A percentile compares a stretch with the other conserved stretches of the same genome.
These are phyloP conservation scores for Trichomalopsis sarcophagae DNA, from an alignment of 1,140 invertebrate species.

Conservation along the genomic window DNA sequence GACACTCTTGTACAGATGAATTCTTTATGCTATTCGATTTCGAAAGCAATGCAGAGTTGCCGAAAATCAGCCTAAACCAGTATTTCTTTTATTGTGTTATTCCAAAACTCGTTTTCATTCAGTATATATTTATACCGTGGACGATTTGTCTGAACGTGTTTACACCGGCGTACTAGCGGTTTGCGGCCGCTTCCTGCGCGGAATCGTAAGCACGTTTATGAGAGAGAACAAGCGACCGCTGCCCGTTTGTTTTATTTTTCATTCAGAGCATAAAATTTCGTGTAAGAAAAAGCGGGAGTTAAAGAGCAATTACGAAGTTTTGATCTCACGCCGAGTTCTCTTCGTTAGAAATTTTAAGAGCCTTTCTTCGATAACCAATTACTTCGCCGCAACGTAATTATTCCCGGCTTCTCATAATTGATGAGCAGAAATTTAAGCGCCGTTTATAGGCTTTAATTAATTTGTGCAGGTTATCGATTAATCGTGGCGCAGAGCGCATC, in stretches of 20 bases:
- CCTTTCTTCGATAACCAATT: background rate
- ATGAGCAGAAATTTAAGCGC: background rate
- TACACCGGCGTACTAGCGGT: background rate
- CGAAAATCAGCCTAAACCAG: background rate
- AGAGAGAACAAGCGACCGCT: background rate
- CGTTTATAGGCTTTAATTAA: background rate
- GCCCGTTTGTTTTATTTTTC: background rate
- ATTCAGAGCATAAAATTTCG: background rate
- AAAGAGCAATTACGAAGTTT: background rate
- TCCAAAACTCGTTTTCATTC: background rate
- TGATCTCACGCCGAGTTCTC: background rate
- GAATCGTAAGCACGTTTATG: background rate
- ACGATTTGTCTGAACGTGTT: constrained; percentile 5
- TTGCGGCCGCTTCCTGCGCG: constrained; percentile 21
- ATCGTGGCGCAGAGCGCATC: no score
- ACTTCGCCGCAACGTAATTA: background rate
- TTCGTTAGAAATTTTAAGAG: background rate
- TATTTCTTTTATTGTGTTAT: background rate
- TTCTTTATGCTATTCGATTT: no score
- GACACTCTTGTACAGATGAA: no score
- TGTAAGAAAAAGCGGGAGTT: background rate
- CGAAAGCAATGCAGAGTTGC: no score
- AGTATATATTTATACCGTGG: background rate
- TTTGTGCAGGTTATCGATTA: no score
- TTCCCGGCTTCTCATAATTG: background rate